Base-by-base conservation (phyloP, 1,140 invertebrate species). In the Platorchestia sp. region DNA sequence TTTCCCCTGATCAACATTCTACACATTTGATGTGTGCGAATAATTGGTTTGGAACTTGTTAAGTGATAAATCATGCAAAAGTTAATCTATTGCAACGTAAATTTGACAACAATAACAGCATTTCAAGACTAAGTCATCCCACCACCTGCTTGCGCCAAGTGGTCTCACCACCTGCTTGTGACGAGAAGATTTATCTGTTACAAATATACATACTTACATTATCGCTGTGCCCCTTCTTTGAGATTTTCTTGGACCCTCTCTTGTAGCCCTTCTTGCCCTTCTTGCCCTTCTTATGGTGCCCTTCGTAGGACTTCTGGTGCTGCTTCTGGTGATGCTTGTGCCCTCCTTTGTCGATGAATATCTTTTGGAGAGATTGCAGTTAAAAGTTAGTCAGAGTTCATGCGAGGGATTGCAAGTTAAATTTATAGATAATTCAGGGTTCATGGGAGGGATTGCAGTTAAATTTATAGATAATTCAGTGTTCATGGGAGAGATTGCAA, bases 191-290 rank as follows among this genome's bases (percentile, higher is more conserved):
- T n/a, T n/a, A n/a, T n/a, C n/a, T n/a, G n/a, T n/a, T n/a, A n/a
- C n/a, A n/a, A n/a, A n/a, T n/a, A n/a, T n/a, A n/a, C n/a, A n/a
- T n/a, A n/a, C 59, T 93, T 40, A 93, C 91, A 7, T 47, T 93
- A 41, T 93, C 91, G 10, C 10, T 40, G 45, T 93, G 91, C 44
- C 91, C 91, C 40, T 93, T 93, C 91, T 93, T 45, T 16, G 40
- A 45, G 43, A 45, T 93, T 47, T 93, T 93, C 45, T 93, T 93
- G 1, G 91, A 93, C 10, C 91, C 91, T 93, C 45, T 45, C 44
- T 93, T 93, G 40, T 47, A 44, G 40, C 91, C 91, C 44, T 93
- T 93, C 91, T 93, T 93, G 41, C 91, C 45, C 45, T 93, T 93
- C 45, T 93, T 93, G 43, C 91, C 91, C 44, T 93, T 47, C 45